phyloP scores from a whole-genome alignment of 2,888 invertebrate genomes.

The Poecilus cupreus region DNA sequence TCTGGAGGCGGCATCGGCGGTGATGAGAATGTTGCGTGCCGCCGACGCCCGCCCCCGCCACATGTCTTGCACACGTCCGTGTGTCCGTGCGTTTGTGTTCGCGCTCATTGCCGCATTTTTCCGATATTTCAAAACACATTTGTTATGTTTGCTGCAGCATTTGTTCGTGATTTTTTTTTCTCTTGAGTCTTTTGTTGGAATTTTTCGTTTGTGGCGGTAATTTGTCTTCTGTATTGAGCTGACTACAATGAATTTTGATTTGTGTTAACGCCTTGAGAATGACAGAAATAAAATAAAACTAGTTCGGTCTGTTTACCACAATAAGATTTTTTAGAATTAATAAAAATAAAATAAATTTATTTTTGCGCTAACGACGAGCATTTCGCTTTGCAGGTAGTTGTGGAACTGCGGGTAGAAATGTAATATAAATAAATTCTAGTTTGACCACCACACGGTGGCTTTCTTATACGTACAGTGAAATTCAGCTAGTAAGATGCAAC shows the following conservation, averaged over 20 bases:
- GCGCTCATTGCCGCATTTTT: slow-evolving; percentile 15
- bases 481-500: too few species aligned
- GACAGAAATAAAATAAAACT: not conserved
- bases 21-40: slow-evolving; percentile 40
- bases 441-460: too few species aligned
- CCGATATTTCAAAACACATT: slow-evolving; percentile 25
- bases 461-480: too few species aligned
- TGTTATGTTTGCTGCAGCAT: slow-evolving; percentile 20
- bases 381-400: too few species aligned
- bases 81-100: not conserved
- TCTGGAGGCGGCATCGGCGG: not conserved
- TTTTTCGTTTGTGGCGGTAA: slow-evolving; percentile 6
- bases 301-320: not conserved
- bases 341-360: not conserved
- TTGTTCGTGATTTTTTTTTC: slow-evolving; percentile 24
- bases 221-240: slow-evolving; percentile 2
- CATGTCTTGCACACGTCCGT: not conserved
- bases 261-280: not conserved
- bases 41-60: not conserved
- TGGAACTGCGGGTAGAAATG: too few species aligned
- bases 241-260: slow-evolving; percentile 12
- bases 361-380: too few species aligned
- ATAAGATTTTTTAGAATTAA: not conserved
- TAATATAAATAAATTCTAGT: too few species aligned
- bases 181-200: slow-evolving; percentile 14